phyloP scores from a whole-genome alignment of 2,797 vertebrate species.

The Danio tinwini region DNA sequence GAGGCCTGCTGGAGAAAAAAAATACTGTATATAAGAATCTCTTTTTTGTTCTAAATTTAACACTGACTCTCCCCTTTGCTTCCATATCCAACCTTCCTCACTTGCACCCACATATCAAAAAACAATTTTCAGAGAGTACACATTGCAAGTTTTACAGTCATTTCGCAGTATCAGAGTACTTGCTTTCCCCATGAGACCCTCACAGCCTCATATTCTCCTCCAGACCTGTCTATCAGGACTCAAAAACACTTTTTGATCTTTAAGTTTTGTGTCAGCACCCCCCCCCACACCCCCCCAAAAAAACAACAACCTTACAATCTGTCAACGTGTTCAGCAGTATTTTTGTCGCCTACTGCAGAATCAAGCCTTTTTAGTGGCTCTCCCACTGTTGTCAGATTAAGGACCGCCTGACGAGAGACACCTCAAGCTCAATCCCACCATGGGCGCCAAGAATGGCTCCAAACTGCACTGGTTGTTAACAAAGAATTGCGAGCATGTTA shows the following conservation, averaged over 20 bases:
- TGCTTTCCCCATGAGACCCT: conserved; percentile 10
- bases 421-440: background rate
- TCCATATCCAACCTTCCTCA: background rate
- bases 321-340: conserved; percentile 46
- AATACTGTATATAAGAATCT: background rate
- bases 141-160: conserved; percentile 20
- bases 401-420: conserved; percentile 52
- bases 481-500: conserved; percentile 33
- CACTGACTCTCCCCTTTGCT: background rate
- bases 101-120: conserved; percentile 25
- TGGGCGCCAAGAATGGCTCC: background rate
- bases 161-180: conserved; percentile 6
- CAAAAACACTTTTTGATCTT: conserved; percentile 57
- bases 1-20: conserved; percentile 50
- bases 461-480: conserved; percentile 68
- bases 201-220: conserved; percentile 23
- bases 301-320: conserved; percentile 32
- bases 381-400: conserved; percentile 56
- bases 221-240: conserved; percentile 38
- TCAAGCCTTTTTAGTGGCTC: conserved; percentile 53
- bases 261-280: conserved; percentile 43
- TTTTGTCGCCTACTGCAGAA: conserved; percentile 52
- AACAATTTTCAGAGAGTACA: conserved; percentile 9
- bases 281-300: too few species aligned
- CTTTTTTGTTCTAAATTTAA: conserved; percentile 20